These are phyloP conservation scores for Papilio helenus DNA, from an alignment of 1,140 invertebrate genomes.

Conservation along the genomic window DNA sequence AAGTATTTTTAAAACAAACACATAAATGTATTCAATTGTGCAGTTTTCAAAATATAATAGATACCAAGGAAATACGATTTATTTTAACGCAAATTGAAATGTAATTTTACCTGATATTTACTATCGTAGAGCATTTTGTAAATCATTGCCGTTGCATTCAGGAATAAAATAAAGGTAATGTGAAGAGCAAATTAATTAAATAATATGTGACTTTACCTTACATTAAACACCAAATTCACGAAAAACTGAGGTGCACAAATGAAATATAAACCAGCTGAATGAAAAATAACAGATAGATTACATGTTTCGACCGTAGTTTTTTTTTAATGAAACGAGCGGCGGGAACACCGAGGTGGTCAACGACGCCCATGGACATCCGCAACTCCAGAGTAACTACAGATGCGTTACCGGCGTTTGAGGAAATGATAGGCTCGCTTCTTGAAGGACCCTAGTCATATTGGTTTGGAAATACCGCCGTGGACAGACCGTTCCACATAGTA, in stretches of 20 bases:
- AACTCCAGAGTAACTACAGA: too few relatives aligned
- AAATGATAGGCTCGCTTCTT: too few relatives aligned
- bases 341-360: too few relatives aligned
- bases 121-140: neutral
- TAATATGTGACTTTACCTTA: neutral
- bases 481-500: too few relatives aligned
- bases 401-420: too few relatives aligned
- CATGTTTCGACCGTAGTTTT: too few relatives aligned
- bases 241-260: neutral
- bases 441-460: too few relatives aligned
- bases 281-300: neutral
- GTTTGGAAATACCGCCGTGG: too few relatives aligned
- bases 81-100: neutral
- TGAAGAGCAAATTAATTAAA: constrained; percentile 6
- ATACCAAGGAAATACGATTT: too few relatives aligned
- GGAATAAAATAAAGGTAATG: constrained; percentile 8
- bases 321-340: too few relatives aligned
- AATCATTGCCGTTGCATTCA: neutral
- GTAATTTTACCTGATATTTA: too few relatives aligned
- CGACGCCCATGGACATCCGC: too few relatives aligned
- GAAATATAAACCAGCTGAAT: neutral
- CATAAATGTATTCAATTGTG: constrained; percentile 28
- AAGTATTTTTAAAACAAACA: constrained; percentile 37
- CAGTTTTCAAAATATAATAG: neutral
- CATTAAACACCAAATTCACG: neutral